Conservation (phyloP, 2,113 vertebrate genomes). For the Parus major region DNA sequence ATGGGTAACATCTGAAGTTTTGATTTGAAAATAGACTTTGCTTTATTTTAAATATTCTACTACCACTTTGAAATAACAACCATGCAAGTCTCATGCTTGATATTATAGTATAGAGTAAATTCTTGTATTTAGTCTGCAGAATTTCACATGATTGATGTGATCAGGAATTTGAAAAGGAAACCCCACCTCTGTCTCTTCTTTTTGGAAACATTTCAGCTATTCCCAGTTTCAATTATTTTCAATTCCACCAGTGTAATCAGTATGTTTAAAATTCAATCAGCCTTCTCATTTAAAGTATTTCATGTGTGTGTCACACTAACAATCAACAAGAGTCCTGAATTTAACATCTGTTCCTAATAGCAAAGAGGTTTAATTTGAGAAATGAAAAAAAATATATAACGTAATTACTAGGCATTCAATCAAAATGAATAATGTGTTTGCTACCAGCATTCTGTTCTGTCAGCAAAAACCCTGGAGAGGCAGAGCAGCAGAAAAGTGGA, state of each 20-base stretch:
- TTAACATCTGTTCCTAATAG: slow-evolving; percentile 76
- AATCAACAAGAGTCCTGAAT: slow-evolving; percentile 70
- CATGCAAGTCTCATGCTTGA: background rate
- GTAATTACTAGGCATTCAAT: slow-evolving; percentile 62
- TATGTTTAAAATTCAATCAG: slow-evolving; percentile 75
- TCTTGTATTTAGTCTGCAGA: background rate
- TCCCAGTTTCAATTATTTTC: slow-evolving; percentile 57
- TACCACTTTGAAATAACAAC: background rate
- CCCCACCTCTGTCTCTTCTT: background rate
- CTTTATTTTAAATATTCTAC: background rate
- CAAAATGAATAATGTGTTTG: slow-evolving; percentile 56
- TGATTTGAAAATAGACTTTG: background rate
- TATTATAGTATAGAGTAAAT: background rate
- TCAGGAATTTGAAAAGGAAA: background rate
- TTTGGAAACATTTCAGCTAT: slow-evolving; percentile 38
- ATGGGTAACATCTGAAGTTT: background rate
- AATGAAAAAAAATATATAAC: slow-evolving; percentile 63
- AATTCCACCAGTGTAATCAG: slow-evolving; percentile 59
- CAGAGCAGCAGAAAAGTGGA: background rate
- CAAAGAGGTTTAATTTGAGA: slow-evolving; percentile 72
- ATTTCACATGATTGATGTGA: slow-evolving; percentile 21
- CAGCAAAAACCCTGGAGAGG: background rate
- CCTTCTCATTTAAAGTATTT: slow-evolving; percentile 68
- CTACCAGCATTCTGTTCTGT: background rate
- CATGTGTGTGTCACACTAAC: slow-evolving; percentile 53